Evolutionary conservation across 1,140 invertebrate genomes (phyloP), one percentile per base, ranked within the genome.

Genomic region (Dysdera silvatica): DNA sequence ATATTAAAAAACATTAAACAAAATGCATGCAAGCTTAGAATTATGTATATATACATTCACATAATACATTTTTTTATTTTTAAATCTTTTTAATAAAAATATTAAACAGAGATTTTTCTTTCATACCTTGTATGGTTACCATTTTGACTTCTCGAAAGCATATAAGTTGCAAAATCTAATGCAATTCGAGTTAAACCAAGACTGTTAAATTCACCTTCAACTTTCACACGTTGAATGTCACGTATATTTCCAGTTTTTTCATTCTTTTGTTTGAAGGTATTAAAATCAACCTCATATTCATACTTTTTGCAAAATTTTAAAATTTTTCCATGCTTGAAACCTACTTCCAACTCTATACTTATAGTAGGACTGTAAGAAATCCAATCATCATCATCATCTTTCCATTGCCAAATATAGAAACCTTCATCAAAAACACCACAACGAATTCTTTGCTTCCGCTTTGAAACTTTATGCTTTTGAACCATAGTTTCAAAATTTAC

Each of bases 401-500:
- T 49, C 61, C 61, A 63, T 31, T 41, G 35, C 61, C 61, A 63
- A 10, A 43, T 14, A 57, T 8, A 49, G 28, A 26, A 56, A 23
- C 20, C 61, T 40, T 32, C 31, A 56, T 40, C 29, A 41, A 2
- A 40, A 10, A 51, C 23, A 26, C 37, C 16, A 24, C 53, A 56
- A 29, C 61, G 43, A 49, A 63, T 57, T 26, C 28, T 41, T 43
- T 57, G 43, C 49, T 56, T 54, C 32, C 43, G 57, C 12, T 5
- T 10, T 40, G 43, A 18, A 23, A 23, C 23, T 37, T 63, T n/a
- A 51, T 57, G 40, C 32, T 18, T 51, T 32, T 56, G 61, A 29
- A 29, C n/a, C 61, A 63, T 56, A 14, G 48, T 51, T 14, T 63
- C 35, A 29, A 63, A 57, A 51, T 63, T 29, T 10, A 63, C 2